These are phyloP conservation scores for Rhynchonema sp. DNA, from an alignment of 2,888 invertebrate genomes.

Conservation along the genomic window DNA sequence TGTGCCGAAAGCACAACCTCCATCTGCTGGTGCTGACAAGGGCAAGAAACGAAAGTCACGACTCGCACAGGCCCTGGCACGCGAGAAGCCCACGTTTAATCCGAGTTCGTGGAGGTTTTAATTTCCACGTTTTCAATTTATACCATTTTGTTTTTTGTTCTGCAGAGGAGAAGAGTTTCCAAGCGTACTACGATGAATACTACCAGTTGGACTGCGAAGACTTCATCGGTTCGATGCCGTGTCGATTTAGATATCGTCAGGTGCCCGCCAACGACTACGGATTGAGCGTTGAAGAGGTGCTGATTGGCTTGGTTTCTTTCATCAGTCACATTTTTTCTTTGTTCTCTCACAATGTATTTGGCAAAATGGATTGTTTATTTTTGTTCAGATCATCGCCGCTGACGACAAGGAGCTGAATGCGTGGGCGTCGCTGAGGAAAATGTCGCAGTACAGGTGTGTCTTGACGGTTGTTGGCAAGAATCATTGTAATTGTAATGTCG, in stretches of 20 bases:
- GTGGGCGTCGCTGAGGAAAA: constrained; percentile 79
- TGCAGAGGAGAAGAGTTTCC: constrained; percentile 46
- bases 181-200: constrained; percentile 78
- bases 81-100: constrained; percentile 63
- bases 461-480: too few species aligned
- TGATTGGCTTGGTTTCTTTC: too few species aligned
- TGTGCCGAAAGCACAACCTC: too few species aligned
- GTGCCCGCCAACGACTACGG: constrained; percentile 73
- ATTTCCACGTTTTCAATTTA: not conserved
- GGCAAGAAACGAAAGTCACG: constrained; percentile 38
- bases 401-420: constrained; percentile 79
- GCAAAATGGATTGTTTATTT: too few species aligned
- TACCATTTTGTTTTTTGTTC: constrained; percentile 2
- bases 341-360: not conserved
- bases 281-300: constrained; percentile 71
- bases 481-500: too few species aligned
- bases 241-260: constrained; percentile 69
- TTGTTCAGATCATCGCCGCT: constrained; percentile 57
- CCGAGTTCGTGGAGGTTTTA: constrained; percentile 42
- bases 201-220: constrained; percentile 88
- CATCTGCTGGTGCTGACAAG: too few species aligned
- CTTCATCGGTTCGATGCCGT: constrained; percentile 67
- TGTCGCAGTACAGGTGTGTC: constrained; percentile 50
- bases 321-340: not conserved
- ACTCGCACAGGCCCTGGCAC: constrained; percentile 49